Base-by-base conservation (phyloP, 2,113 vertebrate genomes). In the Pyxicephalus adspersus region DNA sequence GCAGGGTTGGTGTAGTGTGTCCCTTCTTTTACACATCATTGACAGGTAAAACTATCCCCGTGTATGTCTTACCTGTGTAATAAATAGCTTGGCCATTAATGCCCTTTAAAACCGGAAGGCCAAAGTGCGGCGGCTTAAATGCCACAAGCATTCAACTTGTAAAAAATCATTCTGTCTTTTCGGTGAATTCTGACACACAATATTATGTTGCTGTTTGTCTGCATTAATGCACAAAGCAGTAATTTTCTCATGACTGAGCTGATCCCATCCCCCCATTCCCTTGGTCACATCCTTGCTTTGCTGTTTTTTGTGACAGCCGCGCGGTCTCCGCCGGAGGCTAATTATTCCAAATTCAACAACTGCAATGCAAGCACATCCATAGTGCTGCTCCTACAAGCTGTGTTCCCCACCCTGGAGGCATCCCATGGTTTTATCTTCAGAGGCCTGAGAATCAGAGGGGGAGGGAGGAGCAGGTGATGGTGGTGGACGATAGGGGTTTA, bases 321-420 rank as follows among this genome's bases (percentile, higher is more conserved):
- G 45, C 68, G 54, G 63, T 74, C 80, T 58, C 70, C 28, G 80
- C 80, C 80, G 80, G 80, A 81, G 80, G 80, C 80, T 75, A 74
- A 81, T 81, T 81, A 81, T 75, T 75, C 80, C 80, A 75, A 75
- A 66, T 81, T 75, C 80, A 81, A 74, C 70, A 81, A 81, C 71
- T 81, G 80, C 80, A 81, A 65, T 74, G 80, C 80, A 81, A 81
- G 80, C 80, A 75, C 70, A 81, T 81, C 80, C 61, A 7, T 64
- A 58, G 58, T 52, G 50, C 28, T 22, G 50, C 80, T 66, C 71
- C 80, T 25, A 81, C 79, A 73, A 81, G 79, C 79, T 64, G 60
- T 45, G 67, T 61, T 28, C 71, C 67, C 70, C 61, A 66, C 61
- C 80, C 70, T 34, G 70, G 50, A 66, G 71, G 71, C 80, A 57